Conservation (phyloP, 2,113 vertebrate genomes). For the Aegypius monachus region DNA sequence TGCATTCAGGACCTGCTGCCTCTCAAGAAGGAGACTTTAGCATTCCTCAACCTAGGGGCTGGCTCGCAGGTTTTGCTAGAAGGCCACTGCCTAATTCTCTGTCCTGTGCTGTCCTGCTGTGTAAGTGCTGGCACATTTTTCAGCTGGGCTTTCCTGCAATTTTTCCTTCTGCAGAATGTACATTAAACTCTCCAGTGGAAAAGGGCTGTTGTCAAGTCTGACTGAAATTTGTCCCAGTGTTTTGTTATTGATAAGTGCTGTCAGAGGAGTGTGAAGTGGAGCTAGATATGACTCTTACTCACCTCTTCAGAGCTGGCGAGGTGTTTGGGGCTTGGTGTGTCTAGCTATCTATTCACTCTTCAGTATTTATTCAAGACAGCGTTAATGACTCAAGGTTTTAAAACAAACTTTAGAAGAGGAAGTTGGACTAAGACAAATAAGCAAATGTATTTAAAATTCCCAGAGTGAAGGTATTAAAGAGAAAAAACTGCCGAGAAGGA, state of each 20-base stretch:
- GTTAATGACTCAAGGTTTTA: background rate
- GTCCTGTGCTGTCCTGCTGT: background rate
- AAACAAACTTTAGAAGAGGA: conserved; percentile 2
- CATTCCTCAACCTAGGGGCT: rapidly evolving
- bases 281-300: background rate
- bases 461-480: background rate
- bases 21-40: background rate
- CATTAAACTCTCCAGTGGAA: background rate
- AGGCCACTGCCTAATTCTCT: background rate
- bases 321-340: background rate
- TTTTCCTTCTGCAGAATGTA: background rate
- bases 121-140: background rate
- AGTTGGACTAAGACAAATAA: conserved; percentile 7
- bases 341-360: background rate
- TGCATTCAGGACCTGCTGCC: background rate
- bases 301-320: background rate
- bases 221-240: background rate
- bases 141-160: background rate
- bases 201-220: background rate
- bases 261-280: background rate
- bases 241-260: background rate
- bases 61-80: background rate
- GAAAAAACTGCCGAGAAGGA: background rate
- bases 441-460: background rate
- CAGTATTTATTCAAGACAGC: background rate